Conservation (phyloP, 2,113 vertebrate genomes). For the Acinonyx jubatus region DNA sequence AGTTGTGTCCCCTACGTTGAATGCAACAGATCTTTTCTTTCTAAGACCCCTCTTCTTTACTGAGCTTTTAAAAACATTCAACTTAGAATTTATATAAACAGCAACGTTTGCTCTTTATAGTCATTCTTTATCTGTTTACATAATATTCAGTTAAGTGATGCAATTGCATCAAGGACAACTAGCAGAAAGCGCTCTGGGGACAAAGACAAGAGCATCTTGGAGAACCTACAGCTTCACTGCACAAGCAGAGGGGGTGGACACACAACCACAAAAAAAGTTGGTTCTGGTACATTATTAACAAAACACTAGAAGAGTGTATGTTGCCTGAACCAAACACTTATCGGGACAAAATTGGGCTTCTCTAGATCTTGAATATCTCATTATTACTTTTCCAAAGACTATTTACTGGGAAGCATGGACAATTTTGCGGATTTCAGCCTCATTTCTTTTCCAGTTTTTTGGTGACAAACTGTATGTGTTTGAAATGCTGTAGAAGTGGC, state of each 20-base stretch:
- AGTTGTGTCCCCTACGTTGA: not conserved
- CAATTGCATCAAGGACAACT: not conserved
- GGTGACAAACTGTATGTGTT: not conserved
- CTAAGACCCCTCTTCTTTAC: not conserved
- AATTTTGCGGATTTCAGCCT: not conserved
- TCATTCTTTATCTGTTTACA: not conserved
- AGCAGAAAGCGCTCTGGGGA: not conserved
- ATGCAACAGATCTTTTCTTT: not conserved
- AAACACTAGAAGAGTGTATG: not conserved
- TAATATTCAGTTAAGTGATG: not conserved
- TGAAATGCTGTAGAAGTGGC: not conserved
- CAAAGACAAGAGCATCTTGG: not conserved
- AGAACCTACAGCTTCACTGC: not conserved
- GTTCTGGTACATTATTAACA: not conserved
- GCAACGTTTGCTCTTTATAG: not conserved
- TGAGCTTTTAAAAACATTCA: not conserved
- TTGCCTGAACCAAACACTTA: not conserved
- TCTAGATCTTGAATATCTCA: not conserved
- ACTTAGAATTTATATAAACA: not conserved
- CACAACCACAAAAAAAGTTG: accelerated
- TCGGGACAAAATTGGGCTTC: not conserved
- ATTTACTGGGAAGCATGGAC: not conserved
- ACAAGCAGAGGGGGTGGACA: accelerated
- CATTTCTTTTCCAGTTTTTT: not conserved
- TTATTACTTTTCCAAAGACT: not conserved